Conservation (phyloP, 2,797 vertebrate species). For the Lutra lutra region DNA sequence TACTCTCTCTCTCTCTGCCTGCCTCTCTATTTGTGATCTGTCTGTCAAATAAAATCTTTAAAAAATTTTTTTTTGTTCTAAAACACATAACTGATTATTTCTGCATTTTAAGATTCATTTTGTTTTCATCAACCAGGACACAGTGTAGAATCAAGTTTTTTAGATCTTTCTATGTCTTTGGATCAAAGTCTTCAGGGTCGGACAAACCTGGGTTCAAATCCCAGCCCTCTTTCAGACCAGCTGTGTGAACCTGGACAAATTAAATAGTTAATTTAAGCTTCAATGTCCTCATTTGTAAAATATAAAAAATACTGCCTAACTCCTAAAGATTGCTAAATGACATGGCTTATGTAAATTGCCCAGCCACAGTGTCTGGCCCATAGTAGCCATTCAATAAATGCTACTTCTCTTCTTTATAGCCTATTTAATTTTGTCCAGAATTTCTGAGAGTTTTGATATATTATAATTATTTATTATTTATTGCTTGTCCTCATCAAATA, state of each 20-base stretch:
- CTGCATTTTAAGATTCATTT: conserved; percentile 2
- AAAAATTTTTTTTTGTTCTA: too few relatives aligned
- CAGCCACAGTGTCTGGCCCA: neutral
- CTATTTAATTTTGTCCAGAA: neutral
- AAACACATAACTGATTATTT: neutral
- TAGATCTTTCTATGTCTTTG: neutral
- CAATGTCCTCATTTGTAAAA: neutral
- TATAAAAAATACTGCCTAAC: neutral
- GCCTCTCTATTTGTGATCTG: too few relatives aligned
- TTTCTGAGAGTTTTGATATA: conserved; percentile 34
- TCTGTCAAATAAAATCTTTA: too few relatives aligned
- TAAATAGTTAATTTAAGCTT: neutral
- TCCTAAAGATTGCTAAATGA: neutral
- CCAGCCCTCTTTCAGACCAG: neutral
- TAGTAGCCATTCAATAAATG: neutral
- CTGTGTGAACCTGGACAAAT: neutral
- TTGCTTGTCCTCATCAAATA: conserved; percentile 26
- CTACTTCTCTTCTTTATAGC: neutral
- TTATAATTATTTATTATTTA: conserved; percentile 24
- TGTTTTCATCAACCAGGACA: conserved; percentile 45
- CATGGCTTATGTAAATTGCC: neutral
- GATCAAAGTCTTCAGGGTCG: conserved; percentile 10
- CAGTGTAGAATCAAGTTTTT: neutral
- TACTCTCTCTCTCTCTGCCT: too few relatives aligned
- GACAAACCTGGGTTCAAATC: neutral